A percentile compares a stretch with the other conserved stretches of the same genome.
phyloP scores from a whole-genome alignment of 2,888 invertebrate species.

The Caenorhabditis angaria region DNA sequence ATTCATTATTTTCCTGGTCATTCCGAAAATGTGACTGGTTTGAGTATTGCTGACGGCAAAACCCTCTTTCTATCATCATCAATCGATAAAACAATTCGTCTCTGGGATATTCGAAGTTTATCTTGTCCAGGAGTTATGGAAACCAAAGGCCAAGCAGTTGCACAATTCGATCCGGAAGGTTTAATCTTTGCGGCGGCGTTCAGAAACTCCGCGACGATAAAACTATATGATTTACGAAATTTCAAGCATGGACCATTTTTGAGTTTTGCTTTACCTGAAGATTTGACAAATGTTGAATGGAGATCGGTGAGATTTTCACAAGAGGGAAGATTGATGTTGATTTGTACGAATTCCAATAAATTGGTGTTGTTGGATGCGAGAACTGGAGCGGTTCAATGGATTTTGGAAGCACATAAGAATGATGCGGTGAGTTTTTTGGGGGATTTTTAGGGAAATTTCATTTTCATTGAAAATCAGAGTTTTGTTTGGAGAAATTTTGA shows the following conservation, averaged over 20 bases:
- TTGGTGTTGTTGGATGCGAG: no score
- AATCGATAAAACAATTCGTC: conserved; percentile 90
- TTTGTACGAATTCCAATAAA: conserved; percentile 90
- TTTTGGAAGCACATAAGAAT: no score
- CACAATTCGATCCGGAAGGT: conserved; percentile 98
- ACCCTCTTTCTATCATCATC: conserved; percentile 97
- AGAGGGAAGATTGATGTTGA: conserved; percentile 85
- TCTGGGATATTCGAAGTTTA: conserved; percentile 94
- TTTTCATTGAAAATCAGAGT: conserved; percentile 60
- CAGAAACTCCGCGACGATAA: conserved; percentile 89
- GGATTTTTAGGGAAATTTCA: no score
- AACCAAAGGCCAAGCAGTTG: no score
- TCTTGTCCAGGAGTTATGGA: no score
- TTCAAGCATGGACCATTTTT: conserved; percentile 97
- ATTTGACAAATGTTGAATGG: conserved; percentile 40
- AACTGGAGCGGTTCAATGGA: no score
- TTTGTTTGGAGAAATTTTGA: conserved; percentile 21
- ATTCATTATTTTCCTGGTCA: conserved; percentile 97
- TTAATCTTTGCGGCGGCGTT: conserved; percentile 81
- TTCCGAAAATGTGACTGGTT: conserved; percentile 89
- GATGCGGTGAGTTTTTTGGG: no score
- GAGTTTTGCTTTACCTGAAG: conserved; percentile 80
- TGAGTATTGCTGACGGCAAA: conserved; percentile 97
- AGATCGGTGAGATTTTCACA: conserved; percentile 50
- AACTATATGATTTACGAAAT: conserved; percentile 93